Percentiles rank a stretch among this genome's conserved stretches.
phyloP scores from a whole-genome alignment of 2,113 vertebrate genomes.

The Melanerpes formicivorus region DNA sequence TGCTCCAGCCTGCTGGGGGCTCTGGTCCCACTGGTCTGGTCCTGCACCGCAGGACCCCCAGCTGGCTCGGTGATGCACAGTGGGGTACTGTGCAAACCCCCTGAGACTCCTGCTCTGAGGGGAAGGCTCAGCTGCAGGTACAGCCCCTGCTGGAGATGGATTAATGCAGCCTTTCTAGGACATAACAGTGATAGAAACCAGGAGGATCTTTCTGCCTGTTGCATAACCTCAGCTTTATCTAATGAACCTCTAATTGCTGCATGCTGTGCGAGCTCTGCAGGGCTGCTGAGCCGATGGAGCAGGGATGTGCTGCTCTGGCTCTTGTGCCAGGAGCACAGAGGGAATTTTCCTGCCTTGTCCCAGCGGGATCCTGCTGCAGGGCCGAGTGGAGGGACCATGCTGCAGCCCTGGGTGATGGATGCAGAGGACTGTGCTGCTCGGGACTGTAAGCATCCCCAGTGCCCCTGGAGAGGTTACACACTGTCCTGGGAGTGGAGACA shows the following conservation, averaged over 20 bases:
- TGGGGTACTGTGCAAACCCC: too few species aligned
- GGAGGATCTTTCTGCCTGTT: background rate
- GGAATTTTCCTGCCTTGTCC: background rate
- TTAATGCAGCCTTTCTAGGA: background rate
- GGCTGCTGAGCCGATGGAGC: background rate
- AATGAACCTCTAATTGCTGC: background rate
- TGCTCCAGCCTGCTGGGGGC: rapidly evolving
- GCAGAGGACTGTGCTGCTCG: background rate
- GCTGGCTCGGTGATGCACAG: too few species aligned
- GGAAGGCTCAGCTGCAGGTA: background rate
- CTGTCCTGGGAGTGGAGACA: rapidly evolving
- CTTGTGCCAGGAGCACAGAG: rapidly evolving
- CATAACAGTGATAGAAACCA: background rate
- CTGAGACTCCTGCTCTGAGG: rapidly evolving
- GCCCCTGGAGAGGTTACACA: rapidly evolving
- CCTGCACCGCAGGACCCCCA: rapidly evolving
- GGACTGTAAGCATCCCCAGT: rapidly evolving
- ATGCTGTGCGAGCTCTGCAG: background rate
- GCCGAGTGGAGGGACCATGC: rapidly evolving
- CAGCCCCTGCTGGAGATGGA: background rate
- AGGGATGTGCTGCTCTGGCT: rapidly evolving
- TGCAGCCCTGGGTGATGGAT: rapidly evolving
- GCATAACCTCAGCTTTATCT: background rate
- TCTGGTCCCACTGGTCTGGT: background rate
- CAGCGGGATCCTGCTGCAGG: rapidly evolving